phyloP scores from a whole-genome alignment of 1,140 invertebrate species.

The Neotoxoptera formosana region DNA sequence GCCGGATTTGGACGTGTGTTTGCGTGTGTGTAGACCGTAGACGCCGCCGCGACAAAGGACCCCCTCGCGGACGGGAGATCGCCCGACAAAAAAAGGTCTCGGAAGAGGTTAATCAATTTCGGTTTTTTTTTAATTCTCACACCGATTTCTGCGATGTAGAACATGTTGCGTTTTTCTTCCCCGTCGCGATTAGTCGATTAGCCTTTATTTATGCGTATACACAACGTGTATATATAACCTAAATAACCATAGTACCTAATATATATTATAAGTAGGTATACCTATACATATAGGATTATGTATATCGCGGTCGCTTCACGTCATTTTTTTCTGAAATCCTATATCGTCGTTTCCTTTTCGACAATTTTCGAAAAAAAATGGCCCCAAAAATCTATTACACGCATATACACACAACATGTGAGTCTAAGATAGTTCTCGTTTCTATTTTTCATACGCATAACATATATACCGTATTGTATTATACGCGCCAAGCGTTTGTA shows the following conservation, averaged over 20 bases:
- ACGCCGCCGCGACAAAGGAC: background rate
- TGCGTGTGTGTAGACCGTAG: background rate
- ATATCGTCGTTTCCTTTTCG: background rate
- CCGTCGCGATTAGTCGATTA: background rate
- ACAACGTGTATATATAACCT: no score
- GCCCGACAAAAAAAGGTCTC: slow-evolving; percentile 25
- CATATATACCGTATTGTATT: background rate
- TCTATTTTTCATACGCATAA: background rate
- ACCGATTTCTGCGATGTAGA: background rate
- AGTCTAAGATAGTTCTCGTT: background rate
- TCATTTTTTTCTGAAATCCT: background rate
- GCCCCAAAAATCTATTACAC: background rate
- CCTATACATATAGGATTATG: background rate
- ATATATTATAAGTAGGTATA: background rate
- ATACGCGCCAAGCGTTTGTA: background rate
- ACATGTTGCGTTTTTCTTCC: background rate
- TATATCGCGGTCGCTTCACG: background rate
- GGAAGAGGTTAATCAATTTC: background rate
- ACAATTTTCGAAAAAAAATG: background rate
- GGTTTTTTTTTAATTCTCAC: background rate
- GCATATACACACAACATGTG: background rate
- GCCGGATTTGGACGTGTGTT: background rate
- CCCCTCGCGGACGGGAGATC: background rate
- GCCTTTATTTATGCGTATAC: background rate
- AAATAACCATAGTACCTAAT: no score